Percentiles rank a stretch among this genome's conserved stretches.
Conservation (phyloP, 2,113 vertebrate genomes). For the Circaetus gallicus region DNA sequence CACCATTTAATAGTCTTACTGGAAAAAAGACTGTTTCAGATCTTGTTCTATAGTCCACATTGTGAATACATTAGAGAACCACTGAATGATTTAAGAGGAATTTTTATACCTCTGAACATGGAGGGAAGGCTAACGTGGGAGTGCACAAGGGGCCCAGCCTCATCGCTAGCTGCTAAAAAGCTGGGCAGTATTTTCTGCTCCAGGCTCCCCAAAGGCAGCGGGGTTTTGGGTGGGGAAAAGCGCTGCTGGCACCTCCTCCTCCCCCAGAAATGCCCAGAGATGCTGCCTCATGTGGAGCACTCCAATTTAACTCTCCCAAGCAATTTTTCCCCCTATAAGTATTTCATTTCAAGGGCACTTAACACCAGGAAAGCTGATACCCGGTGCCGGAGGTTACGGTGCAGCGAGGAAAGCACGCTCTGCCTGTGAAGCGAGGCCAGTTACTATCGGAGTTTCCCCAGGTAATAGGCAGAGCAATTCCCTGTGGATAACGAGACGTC, state of each 20-base stretch:
- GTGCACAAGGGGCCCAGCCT: not conserved
- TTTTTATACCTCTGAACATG: constrained; percentile 9
- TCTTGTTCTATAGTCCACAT: constrained; percentile 22
- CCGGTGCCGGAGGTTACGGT: fast-evolving
- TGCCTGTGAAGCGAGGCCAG: not conserved
- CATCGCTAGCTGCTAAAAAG: not conserved
- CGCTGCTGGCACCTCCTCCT: not conserved
- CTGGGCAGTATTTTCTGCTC: not conserved
- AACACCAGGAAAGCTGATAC: not conserved
- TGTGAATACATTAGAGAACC: constrained; percentile 36
- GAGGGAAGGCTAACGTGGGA: not conserved
- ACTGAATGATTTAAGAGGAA: constrained; percentile 49
- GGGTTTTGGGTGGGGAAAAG: not conserved
- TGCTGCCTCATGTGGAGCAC: fast-evolving
- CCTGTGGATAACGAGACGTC: not conserved
- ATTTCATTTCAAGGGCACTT: not conserved
- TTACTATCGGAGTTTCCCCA: not conserved
- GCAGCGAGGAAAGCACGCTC: not conserved
- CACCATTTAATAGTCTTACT: constrained; percentile 44
- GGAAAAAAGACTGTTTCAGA: constrained; percentile 47
- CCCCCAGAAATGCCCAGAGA: fast-evolving
- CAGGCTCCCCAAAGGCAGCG: not conserved
- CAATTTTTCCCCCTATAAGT: not conserved
- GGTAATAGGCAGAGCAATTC: not conserved
- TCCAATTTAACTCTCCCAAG: not conserved